phyloP scores from a whole-genome alignment of 2,888 invertebrate species.

The Anarsia innoxiella region DNA sequence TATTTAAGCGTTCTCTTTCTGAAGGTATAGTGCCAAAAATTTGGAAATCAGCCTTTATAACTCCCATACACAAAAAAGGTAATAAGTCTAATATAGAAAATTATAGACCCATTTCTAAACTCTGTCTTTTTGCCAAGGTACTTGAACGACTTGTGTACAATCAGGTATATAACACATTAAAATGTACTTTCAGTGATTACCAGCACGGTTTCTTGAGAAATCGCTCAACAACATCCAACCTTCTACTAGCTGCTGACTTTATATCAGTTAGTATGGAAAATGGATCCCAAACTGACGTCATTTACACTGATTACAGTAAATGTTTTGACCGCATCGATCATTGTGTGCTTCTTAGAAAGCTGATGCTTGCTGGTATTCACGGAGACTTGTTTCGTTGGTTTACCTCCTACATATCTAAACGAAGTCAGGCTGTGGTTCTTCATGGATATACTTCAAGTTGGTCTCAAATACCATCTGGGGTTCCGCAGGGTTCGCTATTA shows the following conservation, averaged over 20 bases:
- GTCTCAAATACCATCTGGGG: constrained; percentile 10
- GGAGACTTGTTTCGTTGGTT: constrained; percentile 16
- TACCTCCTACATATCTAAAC: constrained; percentile 10
- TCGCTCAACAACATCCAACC: constrained; percentile 2
- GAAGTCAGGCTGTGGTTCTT: constrained; percentile 11
- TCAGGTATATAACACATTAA: not conserved
- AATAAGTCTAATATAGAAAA: constrained; percentile 2
- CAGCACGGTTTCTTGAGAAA: constrained; percentile 8
- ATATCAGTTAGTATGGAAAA: constrained; percentile 7
- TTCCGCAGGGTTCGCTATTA: too few species aligned
- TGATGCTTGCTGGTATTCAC: constrained; percentile 4
- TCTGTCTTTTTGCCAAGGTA: constrained; percentile 8
- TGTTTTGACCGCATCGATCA: constrained; percentile 13
- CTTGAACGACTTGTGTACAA: not conserved
- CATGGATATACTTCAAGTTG: constrained; percentile 6
- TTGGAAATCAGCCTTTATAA: constrained; percentile 10
- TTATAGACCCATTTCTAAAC: constrained; percentile 9
- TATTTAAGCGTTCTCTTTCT: not conserved
- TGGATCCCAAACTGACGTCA: constrained; percentile 6
- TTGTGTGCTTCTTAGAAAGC: not conserved
- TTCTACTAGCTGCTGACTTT: constrained; percentile 5
- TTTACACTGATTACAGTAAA: constrained; percentile 14
- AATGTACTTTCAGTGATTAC: not conserved
- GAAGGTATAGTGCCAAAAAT: constrained; percentile 1
- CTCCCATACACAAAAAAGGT: constrained; percentile 4